Conservation (phyloP, 2,888 invertebrate genomes). For the Folsomia manolachei region DNA sequence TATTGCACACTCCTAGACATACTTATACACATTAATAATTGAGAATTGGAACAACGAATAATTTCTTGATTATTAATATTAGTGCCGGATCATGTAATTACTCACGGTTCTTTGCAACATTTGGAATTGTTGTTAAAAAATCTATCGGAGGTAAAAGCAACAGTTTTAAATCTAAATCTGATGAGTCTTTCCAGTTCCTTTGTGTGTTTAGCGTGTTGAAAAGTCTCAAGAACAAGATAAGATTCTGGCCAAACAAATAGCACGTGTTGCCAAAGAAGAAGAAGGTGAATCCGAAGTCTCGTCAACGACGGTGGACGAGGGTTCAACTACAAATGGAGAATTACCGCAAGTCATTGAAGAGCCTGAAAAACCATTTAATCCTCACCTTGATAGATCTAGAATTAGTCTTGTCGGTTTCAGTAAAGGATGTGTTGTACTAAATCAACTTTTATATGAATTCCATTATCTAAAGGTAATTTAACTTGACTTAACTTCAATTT, state of each 20-base stretch:
- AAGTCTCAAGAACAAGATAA: conserved; percentile 16
- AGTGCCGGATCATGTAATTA: conserved; percentile 74
- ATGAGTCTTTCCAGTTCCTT: no score
- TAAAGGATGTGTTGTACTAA: conserved; percentile 89
- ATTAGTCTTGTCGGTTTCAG: conserved; percentile 78
- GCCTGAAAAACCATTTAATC: conserved; percentile 17
- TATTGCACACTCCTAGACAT: no score
- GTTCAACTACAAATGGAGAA: not conserved
- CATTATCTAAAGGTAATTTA: conserved; percentile 62
- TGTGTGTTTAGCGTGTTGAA: no score
- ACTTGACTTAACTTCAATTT: not conserved
- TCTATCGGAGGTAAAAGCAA: no score
- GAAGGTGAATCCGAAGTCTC: conserved; percentile 13
- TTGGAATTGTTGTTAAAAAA: conserved; percentile 60
- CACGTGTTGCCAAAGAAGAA: conserved; percentile 15
- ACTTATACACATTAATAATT: no score
- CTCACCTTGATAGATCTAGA: conserved; percentile 60
- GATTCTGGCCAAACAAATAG: conserved; percentile 11
- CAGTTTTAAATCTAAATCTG: no score
- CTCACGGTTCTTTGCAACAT: conserved; percentile 70
- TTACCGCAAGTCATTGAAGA: not conserved
- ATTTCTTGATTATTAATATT: no score
- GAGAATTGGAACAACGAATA: no score
- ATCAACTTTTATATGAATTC: conserved; percentile 84
- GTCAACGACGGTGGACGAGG: conserved; percentile 1